Conservation (phyloP, 2,113 vertebrate genomes). For the Semicossyphus pulcher region DNA sequence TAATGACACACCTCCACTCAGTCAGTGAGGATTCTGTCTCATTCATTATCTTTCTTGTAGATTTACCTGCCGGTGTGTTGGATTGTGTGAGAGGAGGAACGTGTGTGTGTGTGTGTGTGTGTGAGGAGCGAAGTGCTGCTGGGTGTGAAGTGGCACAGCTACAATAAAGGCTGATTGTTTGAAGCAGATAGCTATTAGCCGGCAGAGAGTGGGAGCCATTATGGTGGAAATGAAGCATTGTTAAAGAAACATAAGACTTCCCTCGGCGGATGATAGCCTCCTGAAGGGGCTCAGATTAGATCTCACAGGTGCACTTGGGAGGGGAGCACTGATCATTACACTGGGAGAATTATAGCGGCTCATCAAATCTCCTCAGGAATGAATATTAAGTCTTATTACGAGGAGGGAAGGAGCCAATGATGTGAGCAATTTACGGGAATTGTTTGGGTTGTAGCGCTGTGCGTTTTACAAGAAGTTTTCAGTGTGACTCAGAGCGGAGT, state of each 20-base stretch:
- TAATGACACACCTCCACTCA: conserved; percentile 23
- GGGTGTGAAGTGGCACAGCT: conserved; percentile 38
- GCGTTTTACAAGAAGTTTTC: conserved; percentile 49
- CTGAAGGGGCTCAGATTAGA: conserved; percentile 79
- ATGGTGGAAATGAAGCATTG: conserved; percentile 80
- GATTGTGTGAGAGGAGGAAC: conserved; percentile 5
- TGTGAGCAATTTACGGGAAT: conserved; percentile 69
- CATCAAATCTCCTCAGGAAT: conserved; percentile 72
- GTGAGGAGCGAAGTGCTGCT: conserved; percentile 32
- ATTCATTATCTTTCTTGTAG: conserved; percentile 29
- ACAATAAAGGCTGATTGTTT: conserved; percentile 72
- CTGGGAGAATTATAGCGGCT: conserved; percentile 70
- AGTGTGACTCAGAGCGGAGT: conserved; percentile 33
- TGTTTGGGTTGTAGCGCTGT: conserved; percentile 49
- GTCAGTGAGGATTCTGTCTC: conserved; percentile 45
- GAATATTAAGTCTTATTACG: conserved; percentile 73
- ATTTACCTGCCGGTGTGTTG: not conserved
- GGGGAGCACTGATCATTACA: conserved; percentile 62
- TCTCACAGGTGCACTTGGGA: conserved; percentile 76
- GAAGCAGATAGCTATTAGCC: conserved; percentile 77
- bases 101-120: conserved; percentile 21
- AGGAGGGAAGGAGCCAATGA: conserved; percentile 58
- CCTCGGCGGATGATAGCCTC: conserved; percentile 61
- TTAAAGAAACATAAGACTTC: conserved; percentile 79
- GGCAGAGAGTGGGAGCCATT: conserved; percentile 68